Conservation (phyloP, 1,140 invertebrate species). For the Drosophila varians region DNA sequence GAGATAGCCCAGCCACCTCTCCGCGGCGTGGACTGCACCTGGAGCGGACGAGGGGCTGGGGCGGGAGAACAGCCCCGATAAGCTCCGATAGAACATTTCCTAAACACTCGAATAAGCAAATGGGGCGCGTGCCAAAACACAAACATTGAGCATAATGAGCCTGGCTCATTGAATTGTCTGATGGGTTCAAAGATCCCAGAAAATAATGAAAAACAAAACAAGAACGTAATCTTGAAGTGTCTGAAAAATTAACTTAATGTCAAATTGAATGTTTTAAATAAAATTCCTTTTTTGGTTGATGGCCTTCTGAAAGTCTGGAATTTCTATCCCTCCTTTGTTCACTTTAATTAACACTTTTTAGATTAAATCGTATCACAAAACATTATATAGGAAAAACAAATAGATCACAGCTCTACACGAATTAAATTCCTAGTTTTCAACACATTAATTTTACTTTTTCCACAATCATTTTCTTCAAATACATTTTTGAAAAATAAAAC, state of each 20-base stretch:
- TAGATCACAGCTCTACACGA: too few species aligned
- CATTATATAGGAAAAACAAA: too few species aligned
- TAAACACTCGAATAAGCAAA: conserved; percentile 11
- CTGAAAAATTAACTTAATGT: not conserved
- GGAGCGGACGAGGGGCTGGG: not conserved
- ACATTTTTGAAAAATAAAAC: too few species aligned
- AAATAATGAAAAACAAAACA: not conserved
- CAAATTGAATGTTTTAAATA: too few species aligned
- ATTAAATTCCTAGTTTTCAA: too few species aligned
- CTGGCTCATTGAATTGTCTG: not conserved
- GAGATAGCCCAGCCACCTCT: conserved; percentile 34
- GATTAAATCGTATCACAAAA: too few species aligned
- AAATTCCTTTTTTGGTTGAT: too few species aligned
- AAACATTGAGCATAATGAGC: not conserved
- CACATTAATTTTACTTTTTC: too few species aligned
- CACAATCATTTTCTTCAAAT: too few species aligned
- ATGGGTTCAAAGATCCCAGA: conserved; percentile 1
- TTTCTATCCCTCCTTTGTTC: too few species aligned
- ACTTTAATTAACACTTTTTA: too few species aligned
- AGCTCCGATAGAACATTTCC: conserved; percentile 13
- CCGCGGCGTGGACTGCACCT: conserved; percentile 30
- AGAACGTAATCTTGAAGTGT: conserved; percentile 6
- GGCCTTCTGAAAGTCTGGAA: too few species aligned
- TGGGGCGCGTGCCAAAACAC: conserved; percentile 32
- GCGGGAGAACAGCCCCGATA: conserved; percentile 5